phyloP scores from a whole-genome alignment of 30 jellyfish, hydroid and myxozoan species.

The Turritopsis dohrnii region DNA sequence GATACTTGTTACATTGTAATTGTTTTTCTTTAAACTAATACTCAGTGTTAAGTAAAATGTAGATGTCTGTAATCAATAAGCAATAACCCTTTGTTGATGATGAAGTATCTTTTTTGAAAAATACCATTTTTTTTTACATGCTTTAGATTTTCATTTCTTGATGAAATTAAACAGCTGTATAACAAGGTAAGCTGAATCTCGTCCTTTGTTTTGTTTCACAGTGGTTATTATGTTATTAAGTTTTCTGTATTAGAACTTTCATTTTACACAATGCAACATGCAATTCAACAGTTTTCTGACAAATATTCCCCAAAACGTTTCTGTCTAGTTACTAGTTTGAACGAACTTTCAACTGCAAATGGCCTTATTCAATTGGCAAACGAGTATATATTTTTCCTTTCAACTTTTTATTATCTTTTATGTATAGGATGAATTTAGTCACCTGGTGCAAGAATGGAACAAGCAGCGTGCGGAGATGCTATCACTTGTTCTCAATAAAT shows the following conservation, averaged over 20 bases:
- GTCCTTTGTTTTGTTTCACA: neutral
- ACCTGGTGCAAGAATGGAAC: slow-evolving; percentile 96
- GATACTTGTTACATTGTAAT: neutral
- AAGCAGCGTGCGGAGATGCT: slow-evolving; percentile 84
- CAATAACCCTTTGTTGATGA: too few relatives aligned
- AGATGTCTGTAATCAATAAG: too few relatives aligned
- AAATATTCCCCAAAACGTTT: too few relatives aligned
- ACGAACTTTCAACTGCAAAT: too few relatives aligned
- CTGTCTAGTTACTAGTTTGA: too few relatives aligned
- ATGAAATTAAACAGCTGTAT: slow-evolving; percentile 80
- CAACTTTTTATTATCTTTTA: neutral
- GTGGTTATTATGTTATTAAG: too few relatives aligned
- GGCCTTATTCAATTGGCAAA: neutral
- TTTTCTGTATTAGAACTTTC: too few relatives aligned
- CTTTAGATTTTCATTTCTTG: slow-evolving; percentile 44
- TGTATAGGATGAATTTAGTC: slow-evolving; percentile 86
- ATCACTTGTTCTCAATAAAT: slow-evolving; percentile 57
- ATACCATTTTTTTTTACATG: neutral
- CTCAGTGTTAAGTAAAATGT: neutral
- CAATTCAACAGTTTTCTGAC: too few relatives aligned
- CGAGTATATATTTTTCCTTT: too few relatives aligned
- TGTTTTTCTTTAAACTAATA: neutral
- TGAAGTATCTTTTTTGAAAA: too few relatives aligned
- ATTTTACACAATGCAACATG: too few relatives aligned
- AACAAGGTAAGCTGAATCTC: slow-evolving; percentile 59